These are phyloP conservation scores for Cygnus olor DNA, from an alignment of 2,797 vertebrate species.

Conservation along the genomic window DNA sequence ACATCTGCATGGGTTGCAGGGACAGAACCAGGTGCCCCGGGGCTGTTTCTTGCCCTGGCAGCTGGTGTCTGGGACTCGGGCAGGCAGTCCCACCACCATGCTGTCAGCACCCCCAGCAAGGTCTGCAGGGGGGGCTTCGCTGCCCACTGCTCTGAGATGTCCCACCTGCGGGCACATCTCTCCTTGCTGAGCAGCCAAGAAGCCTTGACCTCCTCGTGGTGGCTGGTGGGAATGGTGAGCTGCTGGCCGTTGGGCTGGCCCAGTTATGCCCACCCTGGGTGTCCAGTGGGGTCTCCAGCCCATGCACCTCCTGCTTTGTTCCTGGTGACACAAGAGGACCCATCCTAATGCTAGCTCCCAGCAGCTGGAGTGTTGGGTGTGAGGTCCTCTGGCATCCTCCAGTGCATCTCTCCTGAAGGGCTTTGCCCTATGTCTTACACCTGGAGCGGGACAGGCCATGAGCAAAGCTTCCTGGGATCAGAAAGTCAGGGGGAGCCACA, in stretches of 20 bases:
- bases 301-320: background rate
- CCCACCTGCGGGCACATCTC: background rate
- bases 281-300: background rate
- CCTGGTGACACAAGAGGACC: background rate
- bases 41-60: background rate
- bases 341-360: background rate
- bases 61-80: rapidly evolving
- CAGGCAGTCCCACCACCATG: background rate
- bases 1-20: background rate
- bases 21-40: rapidly evolving
- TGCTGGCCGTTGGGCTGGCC: background rate
- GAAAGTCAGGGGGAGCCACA: background rate
- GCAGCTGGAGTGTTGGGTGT: background rate
- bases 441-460: background rate
- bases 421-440: background rate
- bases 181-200: rapidly evolving
- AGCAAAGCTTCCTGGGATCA: background rate
- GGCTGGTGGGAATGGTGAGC: background rate
- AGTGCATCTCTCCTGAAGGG: background rate
- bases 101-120: background rate
- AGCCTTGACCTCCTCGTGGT: background rate
- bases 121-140: background rate
- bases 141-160: background rate
- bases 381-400: background rate
- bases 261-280: background rate